These are phyloP conservation scores for Agrochola macilenta DNA, from an alignment of 2,888 invertebrate species.

Conservation along the genomic window DNA sequence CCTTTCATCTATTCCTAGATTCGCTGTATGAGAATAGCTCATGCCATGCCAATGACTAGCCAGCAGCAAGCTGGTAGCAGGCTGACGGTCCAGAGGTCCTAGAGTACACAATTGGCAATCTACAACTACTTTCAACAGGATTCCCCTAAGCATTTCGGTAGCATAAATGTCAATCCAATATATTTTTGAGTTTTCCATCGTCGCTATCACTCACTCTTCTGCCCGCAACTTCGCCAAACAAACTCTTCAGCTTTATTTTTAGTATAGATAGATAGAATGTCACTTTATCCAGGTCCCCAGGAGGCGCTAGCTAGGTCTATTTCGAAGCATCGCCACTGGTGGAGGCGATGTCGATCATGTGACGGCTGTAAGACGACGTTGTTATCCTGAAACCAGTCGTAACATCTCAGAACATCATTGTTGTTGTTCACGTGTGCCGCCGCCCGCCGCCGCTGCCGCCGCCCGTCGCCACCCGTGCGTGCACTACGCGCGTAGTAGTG, in stretches of 20 bases:
- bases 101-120: too few species aligned
- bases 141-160: too few species aligned
- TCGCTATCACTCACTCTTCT: too few species aligned
- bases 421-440: conserved; percentile 45
- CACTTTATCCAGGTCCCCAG: background rate
- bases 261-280: too few species aligned
- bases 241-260: too few species aligned
- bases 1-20: background rate
- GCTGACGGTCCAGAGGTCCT: background rate
- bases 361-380: conserved; percentile 4
- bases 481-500: conserved; percentile 26
- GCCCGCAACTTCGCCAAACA: too few species aligned
- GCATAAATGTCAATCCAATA: too few species aligned
- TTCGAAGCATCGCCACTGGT: background rate
- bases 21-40: background rate
- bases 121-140: too few species aligned
- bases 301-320: background rate
- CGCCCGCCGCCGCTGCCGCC: background rate
- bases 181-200: too few species aligned
- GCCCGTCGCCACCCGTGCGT: conserved; percentile 29
- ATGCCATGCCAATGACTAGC: background rate
- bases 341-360: background rate
- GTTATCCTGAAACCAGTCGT: conserved; percentile 36
- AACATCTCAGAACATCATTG: conserved; percentile 7
- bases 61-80: too few species aligned